Evolutionary conservation across 2,113 vertebrate species (phyloP), one percentile per base, ranked within the genome.

Genomic region (Calyptommatus sinebrachiatus): DNA sequence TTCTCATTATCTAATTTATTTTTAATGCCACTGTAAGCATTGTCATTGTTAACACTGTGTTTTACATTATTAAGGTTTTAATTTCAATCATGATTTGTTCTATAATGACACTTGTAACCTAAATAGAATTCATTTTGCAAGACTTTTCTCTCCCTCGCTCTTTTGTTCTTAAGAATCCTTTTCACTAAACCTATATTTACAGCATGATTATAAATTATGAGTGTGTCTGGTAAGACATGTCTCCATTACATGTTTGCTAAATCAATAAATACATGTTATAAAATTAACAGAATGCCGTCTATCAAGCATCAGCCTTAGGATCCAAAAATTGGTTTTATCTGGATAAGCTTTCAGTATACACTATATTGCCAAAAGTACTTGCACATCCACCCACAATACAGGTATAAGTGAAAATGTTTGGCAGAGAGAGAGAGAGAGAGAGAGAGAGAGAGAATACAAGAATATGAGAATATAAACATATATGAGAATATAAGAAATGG

Each of bases 1-100:
- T 88, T 92, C 29, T 77, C 9, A 89, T 85, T 80, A 77, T 53
- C 35, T n/a, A 46, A 68, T 1, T 78, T 84, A 77, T 81, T 89
- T 83, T 80, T 63, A 75, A 76, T 80, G 26, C 1, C 75, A 77
- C 1, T 84, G 24, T 80, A 84, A 78, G 8, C 3, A 83, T 84
- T 89, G 87, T 83, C n/a, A 75, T 83, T 87, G 1, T 89, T 75
- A 83, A 85, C 35, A 74, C 77, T 70, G 69, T 83, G 46, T 74
- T 85, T 85, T 86, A 76, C 18, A 70, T 84, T 86, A 88, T 73
- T 83, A 71, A 1, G 46, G 80, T 87, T 78, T 86, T 45, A 77
- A 84, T 89, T 87, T 87, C 6, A 46, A 26, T 83, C 14, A 76
- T 83, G n/a, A 70, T 22, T 82, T 83, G 21, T 1, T 8, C 20